Base-by-base conservation (phyloP, 2,113 vertebrate genomes). In the Rhynchomys soricoides region DNA sequence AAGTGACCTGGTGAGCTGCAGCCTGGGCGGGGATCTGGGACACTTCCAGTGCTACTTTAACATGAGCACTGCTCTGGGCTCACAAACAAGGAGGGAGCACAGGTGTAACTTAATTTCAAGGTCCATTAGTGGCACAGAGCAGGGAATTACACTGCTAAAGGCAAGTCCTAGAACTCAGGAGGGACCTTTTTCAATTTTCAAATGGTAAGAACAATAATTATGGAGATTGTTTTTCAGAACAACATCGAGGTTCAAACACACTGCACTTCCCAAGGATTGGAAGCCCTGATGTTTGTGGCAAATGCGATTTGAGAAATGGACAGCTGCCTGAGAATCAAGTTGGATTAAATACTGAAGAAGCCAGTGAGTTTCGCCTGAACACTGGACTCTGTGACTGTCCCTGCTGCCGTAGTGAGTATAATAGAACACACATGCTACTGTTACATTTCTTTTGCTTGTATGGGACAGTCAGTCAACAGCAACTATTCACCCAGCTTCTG, bases 61-160 rank as follows among this genome's bases (percentile, higher is more conserved):
- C n/a, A n/a, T 12, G 74, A 73, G 7, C 26, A 57, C 62, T 16
- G 87, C 82, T 5, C 13, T 0, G 1, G 31, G 16, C 4, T 55
- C 55, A 82, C 86, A 82, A 50, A 83, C 81, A 95, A 91, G 79
- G 26, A 66, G 75, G 86, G 15, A n/a, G 22, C 78, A 96, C 86
- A 91, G 70, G 48, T 93, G 57, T 55, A 85, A 85, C 87, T 96
- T 96, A 87, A 98, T 96, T 92, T 97, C 90, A 97, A 92, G 91
- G 96, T 86, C 86, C 93, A 95, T 86, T 97, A 95, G 89, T 86
- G 97, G 66, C 90, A 93, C 45, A 48, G 93, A 91, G 45, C 5
- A n/a, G 73, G 43, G 40, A 91, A 75, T n/a, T 68, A 45, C 17
- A 79, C 43, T 85, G 95, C 22, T 78, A 74, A 91, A 95, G 13